Evolutionary conservation across 2,797 vertebrate genomes (phyloP), one percentile per base, ranked within the genome.

Genomic region (Poeciliopsis infans): DNA sequence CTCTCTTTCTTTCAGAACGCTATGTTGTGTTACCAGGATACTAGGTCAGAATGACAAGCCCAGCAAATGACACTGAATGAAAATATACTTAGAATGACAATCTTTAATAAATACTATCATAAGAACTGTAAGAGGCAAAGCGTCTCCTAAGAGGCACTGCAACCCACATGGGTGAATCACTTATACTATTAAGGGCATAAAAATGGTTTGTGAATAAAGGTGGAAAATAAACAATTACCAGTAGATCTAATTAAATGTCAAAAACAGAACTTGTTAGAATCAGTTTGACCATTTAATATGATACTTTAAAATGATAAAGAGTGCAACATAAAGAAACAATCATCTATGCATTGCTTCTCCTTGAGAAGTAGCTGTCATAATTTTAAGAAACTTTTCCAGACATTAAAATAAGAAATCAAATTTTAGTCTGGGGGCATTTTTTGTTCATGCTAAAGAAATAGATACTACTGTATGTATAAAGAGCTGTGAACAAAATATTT

Each of bases 11-110:
- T 4, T 78, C 36, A 39, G 39, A 75, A 80, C 46, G 41, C 45
- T 74, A 13, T 76, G 77, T 81, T 80, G 79, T 76, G 57, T 83
- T 16, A 70, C 66, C 69, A 73, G 15, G 47, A 76, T 16, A 70
- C 36, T 75, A 76, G 89, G 90, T 91, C 89, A 87, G 83, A 85
- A 55, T 89, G 91, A 91, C 89, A 89, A 87, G 87, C 74, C 70
- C 15, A 15, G 16, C 16, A 36, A 23, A 87, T 59, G 33, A 78
- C 83, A 36, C 69, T 39, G 70, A 81, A 82, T 83, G 83, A 78
- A 88, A 91, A 79, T 81, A 85, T 76, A 79, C 73, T 86, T 71
- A 78, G 13, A 55, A 79, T 78, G 83, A 89, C 79, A 51, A 16
- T 51, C 78, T 43, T 83, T 66, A 80, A 87, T 86, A 83, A 45